Evolutionary conservation across 2,888 invertebrate genomes (phyloP).

Genomic region (Diaprepes abbreviatus): DNA sequence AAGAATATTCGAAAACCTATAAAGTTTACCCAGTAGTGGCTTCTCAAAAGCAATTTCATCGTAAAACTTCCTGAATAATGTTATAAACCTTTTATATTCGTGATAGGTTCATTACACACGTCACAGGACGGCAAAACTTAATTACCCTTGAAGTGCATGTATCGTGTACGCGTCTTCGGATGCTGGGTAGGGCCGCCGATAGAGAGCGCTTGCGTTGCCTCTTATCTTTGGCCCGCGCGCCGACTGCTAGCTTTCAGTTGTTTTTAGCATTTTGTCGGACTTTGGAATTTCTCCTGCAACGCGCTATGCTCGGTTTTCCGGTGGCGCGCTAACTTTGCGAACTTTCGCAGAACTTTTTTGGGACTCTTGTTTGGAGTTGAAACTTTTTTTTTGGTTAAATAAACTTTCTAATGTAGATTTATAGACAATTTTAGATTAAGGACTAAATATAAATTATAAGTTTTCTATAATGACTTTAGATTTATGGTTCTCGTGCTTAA

Average conservation of each 20-base stretch:
- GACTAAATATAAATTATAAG: background rate
- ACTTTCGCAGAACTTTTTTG: constrained; percentile 34
- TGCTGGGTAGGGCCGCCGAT: constrained; percentile 42
- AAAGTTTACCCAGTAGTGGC: no score
- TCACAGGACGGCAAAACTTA: constrained; percentile 32
- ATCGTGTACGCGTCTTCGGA: constrained; percentile 35
- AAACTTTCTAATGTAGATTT: constrained; percentile 4
- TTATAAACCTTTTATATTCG: constrained; percentile 2
- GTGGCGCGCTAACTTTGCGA: constrained; percentile 40
- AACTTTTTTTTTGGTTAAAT: background rate
- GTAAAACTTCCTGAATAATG: no score
- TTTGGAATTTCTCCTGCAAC: constrained; percentile 20
- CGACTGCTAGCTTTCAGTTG: constrained; percentile 47
- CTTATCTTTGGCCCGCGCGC: constrained; percentile 40
- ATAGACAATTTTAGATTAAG: background rate
- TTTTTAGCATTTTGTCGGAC: constrained; percentile 41
- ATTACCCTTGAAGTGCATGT: constrained; percentile 38
- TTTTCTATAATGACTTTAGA: constrained; percentile 7
- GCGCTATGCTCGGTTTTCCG: constrained; percentile 27
- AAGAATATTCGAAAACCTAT: no score
- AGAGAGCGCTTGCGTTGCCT: constrained; percentile 43
- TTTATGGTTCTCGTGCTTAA: constrained; percentile 17
- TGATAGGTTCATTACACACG: constrained; percentile 33
- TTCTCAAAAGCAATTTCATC: no score
- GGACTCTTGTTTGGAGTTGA: background rate